phyloP scores from a whole-genome alignment of 2,888 invertebrate species.

The Alcis repandata region DNA sequence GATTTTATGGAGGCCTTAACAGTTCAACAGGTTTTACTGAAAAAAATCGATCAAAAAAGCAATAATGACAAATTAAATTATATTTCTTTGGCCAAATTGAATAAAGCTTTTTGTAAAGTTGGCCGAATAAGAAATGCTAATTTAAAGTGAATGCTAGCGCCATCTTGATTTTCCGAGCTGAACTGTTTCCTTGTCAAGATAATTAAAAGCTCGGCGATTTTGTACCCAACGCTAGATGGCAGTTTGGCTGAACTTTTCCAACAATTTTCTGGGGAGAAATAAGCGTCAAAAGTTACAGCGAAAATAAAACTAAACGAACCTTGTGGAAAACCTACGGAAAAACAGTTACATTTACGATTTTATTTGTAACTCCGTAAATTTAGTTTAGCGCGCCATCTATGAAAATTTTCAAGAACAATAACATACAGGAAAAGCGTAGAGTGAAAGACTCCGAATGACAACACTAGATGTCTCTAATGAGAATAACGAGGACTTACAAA shows the following conservation, averaged over 20 bases:
- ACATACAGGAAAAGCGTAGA: not conserved
- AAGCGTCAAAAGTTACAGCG: too few species aligned
- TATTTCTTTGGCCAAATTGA: too few species aligned
- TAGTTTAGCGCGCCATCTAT: slow-evolving; percentile 26
- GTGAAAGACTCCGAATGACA: not conserved
- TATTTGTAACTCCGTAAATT: not conserved
- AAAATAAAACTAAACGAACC: too few species aligned
- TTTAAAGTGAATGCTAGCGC: not conserved
- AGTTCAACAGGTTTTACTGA: not conserved
- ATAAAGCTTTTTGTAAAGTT: too few species aligned
- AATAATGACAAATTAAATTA: too few species aligned
- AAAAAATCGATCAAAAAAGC: not conserved
- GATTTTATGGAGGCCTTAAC: not conserved
- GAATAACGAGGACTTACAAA: not conserved
- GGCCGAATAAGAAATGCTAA: not conserved
- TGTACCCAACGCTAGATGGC: slow-evolving; percentile 19
- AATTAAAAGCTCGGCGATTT: not conserved
- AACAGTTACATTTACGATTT: too few species aligned
- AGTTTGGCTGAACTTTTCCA: not conserved
- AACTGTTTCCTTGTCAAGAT: not conserved
- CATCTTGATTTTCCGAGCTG: slow-evolving; percentile 9
- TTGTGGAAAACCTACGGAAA: too few species aligned
- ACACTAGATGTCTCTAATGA: slow-evolving; percentile 27
- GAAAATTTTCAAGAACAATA: slow-evolving; percentile 1
- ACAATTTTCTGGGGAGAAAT: not conserved